Conservation (phyloP, 2,888 invertebrate genomes). For the Hydraecia micacea region DNA sequence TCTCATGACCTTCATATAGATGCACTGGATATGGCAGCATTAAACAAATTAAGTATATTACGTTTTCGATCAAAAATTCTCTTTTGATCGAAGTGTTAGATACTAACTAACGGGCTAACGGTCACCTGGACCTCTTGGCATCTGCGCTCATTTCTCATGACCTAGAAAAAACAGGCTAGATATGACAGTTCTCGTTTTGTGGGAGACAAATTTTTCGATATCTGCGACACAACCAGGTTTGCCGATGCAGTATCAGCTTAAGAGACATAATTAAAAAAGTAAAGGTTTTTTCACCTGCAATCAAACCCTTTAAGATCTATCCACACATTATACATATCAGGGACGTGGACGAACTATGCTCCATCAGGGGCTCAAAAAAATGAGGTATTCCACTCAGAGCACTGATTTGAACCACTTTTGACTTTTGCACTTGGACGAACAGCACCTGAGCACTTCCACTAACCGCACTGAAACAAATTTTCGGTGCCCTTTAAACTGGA, state of each 20-base stretch:
- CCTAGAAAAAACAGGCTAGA: slow-evolving; percentile 27
- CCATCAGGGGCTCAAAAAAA: neutral
- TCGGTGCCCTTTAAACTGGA: too few species aligned
- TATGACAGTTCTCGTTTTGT: neutral
- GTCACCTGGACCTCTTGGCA: neutral
- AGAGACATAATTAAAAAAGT: neutral
- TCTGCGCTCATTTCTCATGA: neutral
- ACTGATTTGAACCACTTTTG: too few species aligned
- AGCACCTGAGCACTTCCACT: too few species aligned
- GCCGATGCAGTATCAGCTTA: neutral
- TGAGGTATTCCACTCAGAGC: too few species aligned
- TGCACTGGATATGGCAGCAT: slow-evolving; percentile 8
- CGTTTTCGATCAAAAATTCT: neutral
- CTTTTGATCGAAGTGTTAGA: neutral
- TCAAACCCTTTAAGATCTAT: neutral
- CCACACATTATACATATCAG: too few species aligned
- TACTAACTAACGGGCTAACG: too few species aligned
- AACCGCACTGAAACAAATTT: too few species aligned
- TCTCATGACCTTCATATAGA: slow-evolving; percentile 67
- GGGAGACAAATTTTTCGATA: neutral
- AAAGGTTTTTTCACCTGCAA: neutral
- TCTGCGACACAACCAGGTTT: neutral
- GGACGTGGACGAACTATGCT: neutral
- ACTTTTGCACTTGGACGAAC: too few species aligned
- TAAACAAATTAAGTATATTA: neutral